These are phyloP conservation scores for Plodia interpunctella DNA, from an alignment of 1,140 invertebrate species.

Conservation along the genomic window DNA sequence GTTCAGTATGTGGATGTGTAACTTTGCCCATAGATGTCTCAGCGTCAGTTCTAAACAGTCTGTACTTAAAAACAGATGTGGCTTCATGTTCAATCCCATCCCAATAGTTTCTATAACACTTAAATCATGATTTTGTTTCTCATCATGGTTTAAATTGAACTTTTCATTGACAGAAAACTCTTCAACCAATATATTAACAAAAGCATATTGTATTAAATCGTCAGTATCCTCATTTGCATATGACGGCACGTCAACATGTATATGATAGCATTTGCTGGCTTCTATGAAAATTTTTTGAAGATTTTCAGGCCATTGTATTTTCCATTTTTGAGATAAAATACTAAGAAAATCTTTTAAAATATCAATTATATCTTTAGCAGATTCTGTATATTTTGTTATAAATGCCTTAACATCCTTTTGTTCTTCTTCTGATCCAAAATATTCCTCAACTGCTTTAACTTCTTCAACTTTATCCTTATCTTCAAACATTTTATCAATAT, in stretches of 20 bases:
- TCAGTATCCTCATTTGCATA: conserved; percentile 70
- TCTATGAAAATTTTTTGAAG: conserved; percentile 79
- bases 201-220: conserved; percentile 77
- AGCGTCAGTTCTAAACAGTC: conserved; percentile 56
- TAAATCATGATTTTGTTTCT: conserved; percentile 47
- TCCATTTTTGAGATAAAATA: conserved; percentile 80
- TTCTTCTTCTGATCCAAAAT: conserved; percentile 83
- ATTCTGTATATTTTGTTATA: conserved; percentile 77
- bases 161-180: conserved; percentile 80
- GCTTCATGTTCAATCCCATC: conserved; percentile 62
- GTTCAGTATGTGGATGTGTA: conserved; percentile 60
- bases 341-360: conserved; percentile 79
- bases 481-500: conserved; percentile 80
- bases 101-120: conserved; percentile 59
- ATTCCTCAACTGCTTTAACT: conserved; percentile 44
- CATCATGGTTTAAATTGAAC: conserved; percentile 55
- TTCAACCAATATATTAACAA: conserved; percentile 80
- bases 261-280: conserved; percentile 77
- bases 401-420: conserved; percentile 80
- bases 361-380: conserved; percentile 78
- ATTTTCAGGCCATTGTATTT: conserved; percentile 80
- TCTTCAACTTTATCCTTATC: conserved; percentile 71
- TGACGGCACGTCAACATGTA: conserved; percentile 77
- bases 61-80: conserved; percentile 55
- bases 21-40: conserved; percentile 64